Evolutionary conservation across 2,113 vertebrate species (phyloP), one percentile per base, ranked within the genome.

Genomic region (Syngnathus floridae): DNA sequence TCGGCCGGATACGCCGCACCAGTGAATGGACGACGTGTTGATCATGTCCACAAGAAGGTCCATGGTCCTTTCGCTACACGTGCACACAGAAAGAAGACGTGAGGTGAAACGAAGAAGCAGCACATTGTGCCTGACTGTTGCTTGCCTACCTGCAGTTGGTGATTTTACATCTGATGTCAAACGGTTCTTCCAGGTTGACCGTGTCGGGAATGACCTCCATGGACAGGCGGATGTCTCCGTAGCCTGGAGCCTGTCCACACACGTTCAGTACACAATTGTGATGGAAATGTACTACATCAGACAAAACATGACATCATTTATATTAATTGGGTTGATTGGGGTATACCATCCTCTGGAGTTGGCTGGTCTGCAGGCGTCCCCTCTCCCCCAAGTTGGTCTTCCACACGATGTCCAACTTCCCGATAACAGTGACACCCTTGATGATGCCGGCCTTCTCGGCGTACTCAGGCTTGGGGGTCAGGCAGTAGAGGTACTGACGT

Each of bases 321-420:
- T 31, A 22, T 22, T 22, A 1, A 22, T 22, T 2, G 17, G 45
- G 45, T 10, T n/a, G 22, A 54, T 26, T 55, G 52, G 5, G 22
- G 36, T 0, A 73, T 83, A 98, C 96, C 97, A 99, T 98, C 90
- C 96, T 92, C 71, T 99, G 97, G 6, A 99, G 93, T 74, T 99
- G 97, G 71, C 97, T 99, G 71, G 97, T 99, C 87, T 99, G 97
- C 57, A 99, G 83, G 73, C 97, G 90, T 76, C 97, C 97, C 64
- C 93, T 89, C 89, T 99, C 97, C 61, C 97, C 97, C 31, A 99
- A 88, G 49, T 99, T 99, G 66, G 97, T 99, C 87, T 98, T 98
- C 96, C 97, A 99, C 2, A 99, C 97, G 26, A 99, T 99, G 83
- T 99, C 97, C n/a, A 99, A 78, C 78, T 99, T 99, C 37, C 97